phyloP scores from a whole-genome alignment of 2,888 invertebrate genomes.

The Acrobasis repandana region DNA sequence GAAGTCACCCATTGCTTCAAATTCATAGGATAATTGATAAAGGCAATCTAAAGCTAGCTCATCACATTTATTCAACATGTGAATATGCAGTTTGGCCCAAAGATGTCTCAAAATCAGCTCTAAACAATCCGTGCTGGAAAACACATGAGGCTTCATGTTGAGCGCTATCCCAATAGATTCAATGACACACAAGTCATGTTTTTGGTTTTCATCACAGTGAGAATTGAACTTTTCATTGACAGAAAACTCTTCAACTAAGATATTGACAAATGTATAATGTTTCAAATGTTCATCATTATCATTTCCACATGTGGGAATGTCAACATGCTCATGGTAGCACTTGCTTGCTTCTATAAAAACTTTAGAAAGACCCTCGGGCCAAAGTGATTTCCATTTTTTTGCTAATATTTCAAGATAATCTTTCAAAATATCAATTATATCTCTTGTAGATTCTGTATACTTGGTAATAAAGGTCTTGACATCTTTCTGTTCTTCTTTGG shows the following conservation, averaged over 20 bases:
- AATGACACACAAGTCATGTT: constrained; percentile 59
- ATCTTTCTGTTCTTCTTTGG: constrained; percentile 85
- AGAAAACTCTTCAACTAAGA: constrained; percentile 68
- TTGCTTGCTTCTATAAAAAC: constrained; percentile 84
- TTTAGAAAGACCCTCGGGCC: constrained; percentile 84
- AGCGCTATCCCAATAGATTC: constrained; percentile 67
- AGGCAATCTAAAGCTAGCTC: constrained; percentile 69
- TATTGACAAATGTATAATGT: constrained; percentile 63
- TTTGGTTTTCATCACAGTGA: constrained; percentile 47
- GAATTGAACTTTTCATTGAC: constrained; percentile 63
- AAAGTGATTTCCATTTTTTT: constrained; percentile 84
- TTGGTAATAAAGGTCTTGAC: constrained; percentile 85
- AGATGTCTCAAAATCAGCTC: constrained; percentile 64
- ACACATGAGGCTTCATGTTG: constrained; percentile 63
- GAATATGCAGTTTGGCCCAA: constrained; percentile 72
- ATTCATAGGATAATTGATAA: constrained; percentile 69
- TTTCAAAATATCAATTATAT: constrained; percentile 84
- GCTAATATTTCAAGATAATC: constrained; percentile 83
- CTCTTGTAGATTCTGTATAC: constrained; percentile 80
- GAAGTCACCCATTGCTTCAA: constrained; percentile 71
- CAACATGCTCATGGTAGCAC: constrained; percentile 75
- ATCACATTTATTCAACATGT: constrained; percentile 66
- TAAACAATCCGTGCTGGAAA: constrained; percentile 57
- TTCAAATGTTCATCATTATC: constrained; percentile 59
- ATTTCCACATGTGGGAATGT: constrained; percentile 65